A percentile compares a stretch with the other conserved stretches of the same genome.
Conservation (phyloP, 2,113 vertebrate genomes). For the Raja brachyura region DNA sequence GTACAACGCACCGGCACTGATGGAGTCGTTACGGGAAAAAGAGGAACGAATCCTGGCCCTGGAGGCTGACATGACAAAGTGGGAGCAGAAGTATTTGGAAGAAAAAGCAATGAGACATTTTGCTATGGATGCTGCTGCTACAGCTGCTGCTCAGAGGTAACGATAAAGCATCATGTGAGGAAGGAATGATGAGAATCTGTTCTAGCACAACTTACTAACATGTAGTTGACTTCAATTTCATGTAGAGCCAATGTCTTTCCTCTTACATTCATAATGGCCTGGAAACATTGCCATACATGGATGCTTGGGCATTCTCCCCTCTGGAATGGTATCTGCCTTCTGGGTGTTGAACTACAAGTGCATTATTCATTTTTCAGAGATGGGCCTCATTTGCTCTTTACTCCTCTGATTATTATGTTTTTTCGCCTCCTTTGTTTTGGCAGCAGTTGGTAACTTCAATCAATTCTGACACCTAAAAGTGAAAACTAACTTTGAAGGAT, state of each 20-base stretch:
- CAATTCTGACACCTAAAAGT: background rate
- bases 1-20: slow-evolving; percentile 62
- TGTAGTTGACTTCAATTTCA: background rate
- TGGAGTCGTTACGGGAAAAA: slow-evolving; percentile 75
- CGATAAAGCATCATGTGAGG: background rate
- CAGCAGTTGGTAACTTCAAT: background rate
- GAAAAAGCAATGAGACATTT: slow-evolving; percentile 77
- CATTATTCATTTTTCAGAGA: background rate
- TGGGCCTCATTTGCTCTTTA: background rate
- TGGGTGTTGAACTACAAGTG: background rate
- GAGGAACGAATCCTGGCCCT: slow-evolving; percentile 74
- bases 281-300: background rate
- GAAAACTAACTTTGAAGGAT: background rate
- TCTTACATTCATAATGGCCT: too few relatives aligned
- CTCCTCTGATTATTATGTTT: background rate
- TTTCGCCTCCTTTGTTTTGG: background rate
- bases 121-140: slow-evolving; percentile 67
- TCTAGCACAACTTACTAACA: background rate
- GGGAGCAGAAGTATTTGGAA: slow-evolving; percentile 81
- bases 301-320: background rate
- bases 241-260: too few relatives aligned
- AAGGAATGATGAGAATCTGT: background rate
- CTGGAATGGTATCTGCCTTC: background rate
- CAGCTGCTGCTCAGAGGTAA: slow-evolving; percentile 62
- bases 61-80: slow-evolving; percentile 77